Percentiles rank a stretch among this genome's conserved stretches.
Conservation (phyloP, 1,140 invertebrate genomes). For the Polypedilum pembai region DNA sequence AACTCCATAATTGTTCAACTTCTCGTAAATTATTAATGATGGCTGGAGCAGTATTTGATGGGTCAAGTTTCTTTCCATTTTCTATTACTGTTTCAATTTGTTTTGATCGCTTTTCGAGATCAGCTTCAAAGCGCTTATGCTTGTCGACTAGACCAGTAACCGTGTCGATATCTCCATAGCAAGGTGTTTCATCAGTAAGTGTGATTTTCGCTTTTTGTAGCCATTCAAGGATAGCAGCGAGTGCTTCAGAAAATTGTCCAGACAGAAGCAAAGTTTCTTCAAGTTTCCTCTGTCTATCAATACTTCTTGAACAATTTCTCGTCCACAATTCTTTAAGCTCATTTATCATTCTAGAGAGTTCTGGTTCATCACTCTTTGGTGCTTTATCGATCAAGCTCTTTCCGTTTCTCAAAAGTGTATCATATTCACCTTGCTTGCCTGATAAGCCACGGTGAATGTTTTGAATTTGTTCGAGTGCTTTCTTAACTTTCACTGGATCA, state of each 20-base stretch:
- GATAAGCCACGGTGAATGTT: conserved; percentile 89
- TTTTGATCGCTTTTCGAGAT: conserved; percentile 73
- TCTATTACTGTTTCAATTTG: conserved; percentile 86
- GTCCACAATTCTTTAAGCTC: conserved; percentile 95
- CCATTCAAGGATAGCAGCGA: conserved; percentile 91
- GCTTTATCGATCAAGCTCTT: conserved; percentile 89
- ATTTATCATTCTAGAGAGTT: conserved; percentile 73
- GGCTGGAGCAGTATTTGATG: conserved; percentile 72
- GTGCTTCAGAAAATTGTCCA: conserved; percentile 93
- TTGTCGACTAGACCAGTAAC: conserved; percentile 88
- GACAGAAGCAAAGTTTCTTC: conserved; percentile 91
- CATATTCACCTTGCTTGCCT: conserved; percentile 85
- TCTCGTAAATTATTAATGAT: conserved; percentile 77
- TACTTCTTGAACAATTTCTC: conserved; percentile 85
- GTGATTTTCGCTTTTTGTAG: conserved; percentile 60
- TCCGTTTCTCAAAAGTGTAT: conserved; percentile 80
- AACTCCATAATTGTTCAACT: conserved; percentile 77
- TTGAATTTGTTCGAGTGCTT: conserved; percentile 78
- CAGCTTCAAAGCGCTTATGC: conserved; percentile 87
- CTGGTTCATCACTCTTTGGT: conserved; percentile 78
- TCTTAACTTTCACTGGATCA: conserved; percentile 88
- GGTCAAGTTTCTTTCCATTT: conserved; percentile 81
- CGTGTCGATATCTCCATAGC: conserved; percentile 94
- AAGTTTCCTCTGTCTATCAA: conserved; percentile 85
- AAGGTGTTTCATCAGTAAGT: conserved; percentile 71